phyloP scores from a whole-genome alignment of 2,113 vertebrate genomes.

The Menidia beryllina region DNA sequence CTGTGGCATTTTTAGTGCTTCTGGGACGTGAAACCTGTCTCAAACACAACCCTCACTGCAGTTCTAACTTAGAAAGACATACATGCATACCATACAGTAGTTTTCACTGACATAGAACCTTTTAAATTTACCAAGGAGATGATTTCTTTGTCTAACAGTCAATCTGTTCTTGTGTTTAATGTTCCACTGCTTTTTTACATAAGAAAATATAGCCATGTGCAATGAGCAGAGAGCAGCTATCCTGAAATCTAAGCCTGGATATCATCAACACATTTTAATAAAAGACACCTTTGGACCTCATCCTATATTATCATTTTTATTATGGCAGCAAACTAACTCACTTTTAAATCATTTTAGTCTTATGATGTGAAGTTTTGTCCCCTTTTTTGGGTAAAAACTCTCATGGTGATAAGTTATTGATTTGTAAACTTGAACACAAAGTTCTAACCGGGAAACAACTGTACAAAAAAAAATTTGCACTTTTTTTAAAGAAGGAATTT shows the following conservation, averaged over 20 bases:
- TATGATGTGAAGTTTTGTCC: neutral
- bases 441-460: neutral
- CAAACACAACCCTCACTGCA: conserved; percentile 5
- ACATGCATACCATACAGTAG: conserved; percentile 21
- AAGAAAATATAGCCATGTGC: neutral
- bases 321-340: neutral
- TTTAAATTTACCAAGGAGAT: neutral
- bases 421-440: neutral
- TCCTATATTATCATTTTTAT: neutral
- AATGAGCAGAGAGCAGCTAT: neutral
- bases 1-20: conserved; percentile 41
- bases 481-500: conserved; percentile 1
- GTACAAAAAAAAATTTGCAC: neutral
- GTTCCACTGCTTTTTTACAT: neutral
- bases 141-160: conserved; percentile 9
- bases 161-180: conserved; percentile 1
- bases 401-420: neutral
- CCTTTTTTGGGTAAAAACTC: neutral
- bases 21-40: conserved; percentile 9
- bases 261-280: neutral
- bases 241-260: neutral
- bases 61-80: conserved; percentile 24
- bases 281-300: neutral
- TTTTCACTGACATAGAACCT: conserved; percentile 8
- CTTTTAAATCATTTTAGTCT: too few relatives aligned